phyloP scores from a whole-genome alignment of 2,888 invertebrate genomes.

The Aethes cnicana region DNA sequence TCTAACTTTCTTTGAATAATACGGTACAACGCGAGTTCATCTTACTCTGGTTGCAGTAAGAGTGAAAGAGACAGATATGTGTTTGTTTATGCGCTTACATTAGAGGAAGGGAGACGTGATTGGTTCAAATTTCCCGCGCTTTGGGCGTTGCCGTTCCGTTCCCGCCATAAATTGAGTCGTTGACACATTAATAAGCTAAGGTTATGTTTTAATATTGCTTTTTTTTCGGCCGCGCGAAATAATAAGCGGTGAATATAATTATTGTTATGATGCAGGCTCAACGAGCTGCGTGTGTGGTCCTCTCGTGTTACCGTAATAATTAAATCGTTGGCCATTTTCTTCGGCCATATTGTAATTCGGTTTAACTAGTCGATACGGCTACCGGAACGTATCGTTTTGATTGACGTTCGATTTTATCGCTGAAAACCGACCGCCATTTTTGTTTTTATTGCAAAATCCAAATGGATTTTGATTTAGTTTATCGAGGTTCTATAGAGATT shows the following conservation, averaged over 20 bases:
- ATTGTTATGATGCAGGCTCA: slow-evolving; percentile 72
- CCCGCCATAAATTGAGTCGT: slow-evolving; percentile 83
- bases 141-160: slow-evolving; percentile 72
- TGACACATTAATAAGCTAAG: slow-evolving; percentile 80
- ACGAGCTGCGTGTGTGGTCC: slow-evolving; percentile 79
- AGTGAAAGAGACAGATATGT: slow-evolving; percentile 54
- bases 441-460: slow-evolving; percentile 16
- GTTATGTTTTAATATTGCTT: slow-evolving; percentile 78
- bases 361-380: slow-evolving; percentile 50
- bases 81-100: slow-evolving; percentile 33
- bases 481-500: neutral
- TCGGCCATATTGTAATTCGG: slow-evolving; percentile 63
- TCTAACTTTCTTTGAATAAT: neutral
- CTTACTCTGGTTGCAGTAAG: slow-evolving; percentile 11
- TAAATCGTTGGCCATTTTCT: slow-evolving; percentile 62
- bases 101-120: slow-evolving; percentile 52
- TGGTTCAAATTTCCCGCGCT: slow-evolving; percentile 61
- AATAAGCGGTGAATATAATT: slow-evolving; percentile 76
- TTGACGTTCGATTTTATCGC: slow-evolving; percentile 32
- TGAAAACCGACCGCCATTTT: slow-evolving; percentile 24
- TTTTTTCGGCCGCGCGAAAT: slow-evolving; percentile 74
- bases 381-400: slow-evolving; percentile 38
- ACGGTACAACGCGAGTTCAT: slow-evolving; percentile 2
- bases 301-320: slow-evolving; percentile 58
- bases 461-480: slow-evolving; percentile 10